phyloP scores from a whole-genome alignment of 2,888 invertebrate genomes.

The Erpobdella octoculata region DNA sequence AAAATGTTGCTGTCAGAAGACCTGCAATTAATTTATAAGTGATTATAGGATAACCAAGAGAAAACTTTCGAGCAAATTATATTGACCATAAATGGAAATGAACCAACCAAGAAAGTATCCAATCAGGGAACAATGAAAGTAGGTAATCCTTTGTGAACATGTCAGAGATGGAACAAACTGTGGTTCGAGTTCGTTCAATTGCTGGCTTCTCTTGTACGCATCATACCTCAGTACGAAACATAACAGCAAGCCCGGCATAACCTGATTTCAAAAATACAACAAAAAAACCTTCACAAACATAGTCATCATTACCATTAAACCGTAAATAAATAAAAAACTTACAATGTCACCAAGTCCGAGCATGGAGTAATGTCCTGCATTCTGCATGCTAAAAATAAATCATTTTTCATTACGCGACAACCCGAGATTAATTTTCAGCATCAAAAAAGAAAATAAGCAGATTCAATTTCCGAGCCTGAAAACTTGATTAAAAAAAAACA shows the following conservation, averaged over 20 bases:
- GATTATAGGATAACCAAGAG: not conserved
- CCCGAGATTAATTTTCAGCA: not conserved
- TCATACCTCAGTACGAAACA: conserved; percentile 95
- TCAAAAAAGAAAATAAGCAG: too few species aligned
- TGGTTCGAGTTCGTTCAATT: conserved; percentile 58
- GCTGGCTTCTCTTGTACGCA: conserved; percentile 86
- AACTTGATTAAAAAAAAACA: too few species aligned
- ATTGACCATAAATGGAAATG: not conserved
- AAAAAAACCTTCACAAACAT: not conserved
- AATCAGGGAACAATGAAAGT: conserved; percentile 95
- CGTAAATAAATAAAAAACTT: conserved; percentile 44
- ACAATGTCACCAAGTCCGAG: conserved; percentile 65
- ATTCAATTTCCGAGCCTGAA: too few species aligned
- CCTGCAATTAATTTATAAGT: conserved; percentile 43
- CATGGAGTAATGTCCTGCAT: conserved; percentile 93
- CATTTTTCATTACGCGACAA: not conserved
- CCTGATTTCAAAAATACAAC: conserved; percentile 52
- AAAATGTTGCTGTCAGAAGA: conserved; percentile 88
- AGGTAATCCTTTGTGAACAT: conserved; percentile 59
- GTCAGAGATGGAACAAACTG: conserved; percentile 57
- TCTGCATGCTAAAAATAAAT: conserved; percentile 71
- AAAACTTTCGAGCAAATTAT: not conserved
- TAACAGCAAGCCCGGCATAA: conserved; percentile 87
- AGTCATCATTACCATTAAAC: too few species aligned
- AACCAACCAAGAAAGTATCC: conserved; percentile 80